A percentile compares a stretch with the other conserved stretches of the same genome.
These are phyloP conservation scores for Sinocyclocheilus grahami DNA, from an alignment of 2,113 vertebrate genomes.

Conservation along the genomic window DNA sequence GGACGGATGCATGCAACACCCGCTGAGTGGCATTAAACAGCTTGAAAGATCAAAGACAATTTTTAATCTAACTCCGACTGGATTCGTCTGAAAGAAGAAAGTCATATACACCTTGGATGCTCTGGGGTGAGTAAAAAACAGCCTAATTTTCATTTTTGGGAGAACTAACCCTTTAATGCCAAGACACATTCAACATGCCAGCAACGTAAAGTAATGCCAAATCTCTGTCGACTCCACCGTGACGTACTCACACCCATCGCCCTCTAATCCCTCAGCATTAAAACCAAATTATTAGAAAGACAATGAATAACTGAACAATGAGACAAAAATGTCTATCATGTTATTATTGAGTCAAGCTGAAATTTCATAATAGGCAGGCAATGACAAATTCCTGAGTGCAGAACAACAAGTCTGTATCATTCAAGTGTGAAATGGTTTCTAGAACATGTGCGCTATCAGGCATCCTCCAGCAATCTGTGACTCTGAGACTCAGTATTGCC, in stretches of 20 bases:
- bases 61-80: too few relatives aligned
- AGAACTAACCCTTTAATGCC: neutral
- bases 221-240: neutral
- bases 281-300: neutral
- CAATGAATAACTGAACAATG: neutral
- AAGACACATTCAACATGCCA: neutral
- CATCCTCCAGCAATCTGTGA: neutral
- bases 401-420: slow-evolving; percentile 39
- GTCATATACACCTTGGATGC: too few relatives aligned
- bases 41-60: too few relatives aligned
- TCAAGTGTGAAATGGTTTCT: slow-evolving; percentile 16
- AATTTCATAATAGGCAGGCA: neutral
- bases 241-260: neutral
- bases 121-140: too few relatives aligned
- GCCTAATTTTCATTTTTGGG: too few relatives aligned
- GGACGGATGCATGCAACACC: too few relatives aligned
- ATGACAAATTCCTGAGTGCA: slow-evolving; percentile 44
- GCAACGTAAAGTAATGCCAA: neutral
- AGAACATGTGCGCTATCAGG: slow-evolving; percentile 17
- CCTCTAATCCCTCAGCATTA: neutral
- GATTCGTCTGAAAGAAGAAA: too few relatives aligned
- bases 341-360: slow-evolving; percentile 29
- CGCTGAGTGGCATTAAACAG: too few relatives aligned
- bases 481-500: slow-evolving; percentile 49
- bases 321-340: neutral